A percentile compares a stretch with the other conserved stretches of the same genome.
phyloP scores from a whole-genome alignment of 2,797 vertebrate species.

The Octomys mimax region DNA sequence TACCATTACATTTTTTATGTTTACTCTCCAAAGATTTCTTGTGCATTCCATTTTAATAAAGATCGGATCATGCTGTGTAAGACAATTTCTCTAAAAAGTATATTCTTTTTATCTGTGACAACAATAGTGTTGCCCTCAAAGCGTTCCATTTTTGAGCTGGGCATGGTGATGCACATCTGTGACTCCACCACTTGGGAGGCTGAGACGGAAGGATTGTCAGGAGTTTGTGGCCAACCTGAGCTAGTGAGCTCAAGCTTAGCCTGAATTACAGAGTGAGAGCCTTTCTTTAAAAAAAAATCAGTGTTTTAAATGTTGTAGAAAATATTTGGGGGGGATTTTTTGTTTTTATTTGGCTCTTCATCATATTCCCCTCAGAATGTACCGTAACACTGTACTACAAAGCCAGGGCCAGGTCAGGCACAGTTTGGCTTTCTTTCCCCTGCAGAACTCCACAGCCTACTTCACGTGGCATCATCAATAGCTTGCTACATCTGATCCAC shows the following conservation, averaged over 20 bases:
- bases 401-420: conserved; percentile 5
- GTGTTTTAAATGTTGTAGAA: conserved; percentile 59
- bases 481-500: conserved; percentile 59
- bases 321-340: conserved; percentile 38
- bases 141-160: not conserved
- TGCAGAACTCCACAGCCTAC: not conserved
- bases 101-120: not conserved
- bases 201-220: not conserved
- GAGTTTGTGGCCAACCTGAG: not conserved
- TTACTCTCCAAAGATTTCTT: conserved; percentile 20
- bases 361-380: not conserved
- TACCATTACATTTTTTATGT: conserved; percentile 2
- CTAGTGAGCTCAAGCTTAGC: not conserved
- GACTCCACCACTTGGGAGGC: not conserved
- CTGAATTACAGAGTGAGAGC: not conserved
- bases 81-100: conserved; percentile 60
- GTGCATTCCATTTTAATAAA: conserved; percentile 61
- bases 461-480: not conserved
- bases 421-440: not conserved
- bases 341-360: conserved; percentile 20
- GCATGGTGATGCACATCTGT: too few relatives aligned
- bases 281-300: not conserved
- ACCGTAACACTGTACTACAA: not conserved
- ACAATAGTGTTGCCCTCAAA: conserved; percentile 2
- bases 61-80: conserved; percentile 22